These are phyloP conservation scores for Choloepus hoffmanni DNA, from an alignment of 2,113 vertebrate genomes.

Conservation along the genomic window DNA sequence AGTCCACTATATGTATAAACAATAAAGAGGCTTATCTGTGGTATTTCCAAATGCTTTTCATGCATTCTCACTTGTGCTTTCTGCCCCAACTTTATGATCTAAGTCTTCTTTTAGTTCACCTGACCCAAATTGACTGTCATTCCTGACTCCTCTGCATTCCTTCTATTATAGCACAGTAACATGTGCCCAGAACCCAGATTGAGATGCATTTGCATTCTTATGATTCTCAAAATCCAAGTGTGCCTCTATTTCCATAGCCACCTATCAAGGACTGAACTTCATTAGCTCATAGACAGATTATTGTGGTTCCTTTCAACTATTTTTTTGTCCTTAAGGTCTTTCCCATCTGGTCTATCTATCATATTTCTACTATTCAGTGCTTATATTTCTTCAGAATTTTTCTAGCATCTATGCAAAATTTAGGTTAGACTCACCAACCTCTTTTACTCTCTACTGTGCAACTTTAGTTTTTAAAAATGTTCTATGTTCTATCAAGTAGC, in stretches of 20 bases:
- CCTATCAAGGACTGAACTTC: neutral
- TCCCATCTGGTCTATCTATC: neutral
- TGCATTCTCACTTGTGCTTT: neutral
- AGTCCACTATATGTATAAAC: neutral
- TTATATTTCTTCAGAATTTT: conserved; percentile 28
- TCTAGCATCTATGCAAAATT: neutral
- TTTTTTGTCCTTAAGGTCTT: neutral
- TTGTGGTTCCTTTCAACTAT: neutral
- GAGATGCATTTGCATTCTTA: neutral
- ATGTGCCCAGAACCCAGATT: neutral
- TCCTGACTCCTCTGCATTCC: neutral
- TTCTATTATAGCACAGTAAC: neutral
- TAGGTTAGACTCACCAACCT: neutral
- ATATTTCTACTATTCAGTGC: neutral
- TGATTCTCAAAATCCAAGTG: neutral
- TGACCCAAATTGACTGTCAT: neutral
- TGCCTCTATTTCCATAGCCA: neutral
- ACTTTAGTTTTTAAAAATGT: neutral
- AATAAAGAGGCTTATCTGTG: neutral
- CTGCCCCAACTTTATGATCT: neutral
- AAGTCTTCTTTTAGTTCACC: neutral
- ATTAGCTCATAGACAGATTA: neutral
- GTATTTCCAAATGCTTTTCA: conserved; percentile 22
- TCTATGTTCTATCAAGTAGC: neutral
- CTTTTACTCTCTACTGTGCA: neutral